Conservation (phyloP, 2,888 invertebrate species). For the Microctonus hyperodae region DNA sequence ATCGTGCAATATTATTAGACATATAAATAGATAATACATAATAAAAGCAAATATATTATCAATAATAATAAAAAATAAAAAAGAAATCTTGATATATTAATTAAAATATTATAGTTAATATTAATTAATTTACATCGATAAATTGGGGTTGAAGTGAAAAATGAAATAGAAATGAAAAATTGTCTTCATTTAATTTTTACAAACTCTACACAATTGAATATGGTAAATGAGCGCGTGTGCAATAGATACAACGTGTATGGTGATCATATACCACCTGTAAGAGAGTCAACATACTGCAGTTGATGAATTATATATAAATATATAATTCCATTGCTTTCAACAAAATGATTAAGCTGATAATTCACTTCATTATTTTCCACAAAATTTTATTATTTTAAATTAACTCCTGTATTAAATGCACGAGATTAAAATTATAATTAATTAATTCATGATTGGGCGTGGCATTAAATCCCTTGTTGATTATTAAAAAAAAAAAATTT, state of each 20-base stretch:
- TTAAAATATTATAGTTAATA: no score
- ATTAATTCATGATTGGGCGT: not conserved
- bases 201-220: not conserved
- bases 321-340: not conserved
- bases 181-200: not conserved
- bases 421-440: not conserved
- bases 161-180: not conserved
- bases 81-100: no score
- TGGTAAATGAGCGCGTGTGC: slow-evolving; percentile 18
- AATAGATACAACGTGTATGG: not conserved
- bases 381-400: not conserved
- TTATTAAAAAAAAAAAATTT: not conserved
- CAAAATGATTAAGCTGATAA: not conserved
- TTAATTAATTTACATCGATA: no score
- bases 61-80: no score
- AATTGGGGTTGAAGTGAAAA: not conserved
- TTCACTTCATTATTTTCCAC: not conserved
- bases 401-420: not conserved
- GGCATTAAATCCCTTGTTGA: not conserved
- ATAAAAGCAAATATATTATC: no score
- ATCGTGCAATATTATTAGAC: no score
- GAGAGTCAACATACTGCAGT: not conserved
- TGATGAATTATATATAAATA: not conserved
- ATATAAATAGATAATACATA: no score
- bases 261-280: slow-evolving; percentile 25